A percentile compares a stretch with the other conserved stretches of the same genome.
Evolutionary conservation across 2,888 invertebrate species (phyloP).

Genomic region (Notodonta ziczac): DNA sequence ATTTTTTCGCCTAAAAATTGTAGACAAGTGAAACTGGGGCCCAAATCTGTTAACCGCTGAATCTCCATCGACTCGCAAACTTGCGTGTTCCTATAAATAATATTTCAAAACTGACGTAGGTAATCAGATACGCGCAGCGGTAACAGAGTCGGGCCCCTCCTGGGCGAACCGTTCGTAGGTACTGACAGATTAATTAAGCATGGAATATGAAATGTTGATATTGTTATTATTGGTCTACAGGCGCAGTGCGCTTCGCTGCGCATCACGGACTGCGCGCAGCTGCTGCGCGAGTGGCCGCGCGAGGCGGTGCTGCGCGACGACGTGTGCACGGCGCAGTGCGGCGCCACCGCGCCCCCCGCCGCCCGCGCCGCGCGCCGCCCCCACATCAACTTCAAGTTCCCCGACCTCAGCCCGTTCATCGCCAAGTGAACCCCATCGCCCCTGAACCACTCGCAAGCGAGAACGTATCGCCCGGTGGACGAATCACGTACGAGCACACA

Average conservation of each 20-base stretch:
- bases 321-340: slow-evolving; percentile 96
- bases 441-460: not conserved
- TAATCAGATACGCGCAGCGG: no score
- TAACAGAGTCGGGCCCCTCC: no score
- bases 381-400: slow-evolving; percentile 88
- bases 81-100: no score
- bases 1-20: no score
- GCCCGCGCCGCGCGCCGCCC: slow-evolving; percentile 73
- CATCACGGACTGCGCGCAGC: slow-evolving; percentile 93
- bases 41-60: no score
- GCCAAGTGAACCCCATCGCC: slow-evolving; percentile 69
- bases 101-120: no score
- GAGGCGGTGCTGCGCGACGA: slow-evolving; percentile 93
- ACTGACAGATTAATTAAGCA: no score
- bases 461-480: not conserved
- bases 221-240: slow-evolving; percentile 69
- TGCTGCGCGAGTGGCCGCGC: slow-evolving; percentile 92
- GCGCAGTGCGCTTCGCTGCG: slow-evolving; percentile 94
- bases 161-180: no score
- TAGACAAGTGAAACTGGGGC: no score
- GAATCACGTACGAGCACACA: not conserved
- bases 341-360: slow-evolving; percentile 82
- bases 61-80: no score
- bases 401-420: slow-evolving; percentile 90
- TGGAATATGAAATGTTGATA: not conserved